These are phyloP conservation scores for Holothuria leucospilota DNA, from an alignment of 53 echinoderm and acorn worm species.

Conservation along the genomic window DNA sequence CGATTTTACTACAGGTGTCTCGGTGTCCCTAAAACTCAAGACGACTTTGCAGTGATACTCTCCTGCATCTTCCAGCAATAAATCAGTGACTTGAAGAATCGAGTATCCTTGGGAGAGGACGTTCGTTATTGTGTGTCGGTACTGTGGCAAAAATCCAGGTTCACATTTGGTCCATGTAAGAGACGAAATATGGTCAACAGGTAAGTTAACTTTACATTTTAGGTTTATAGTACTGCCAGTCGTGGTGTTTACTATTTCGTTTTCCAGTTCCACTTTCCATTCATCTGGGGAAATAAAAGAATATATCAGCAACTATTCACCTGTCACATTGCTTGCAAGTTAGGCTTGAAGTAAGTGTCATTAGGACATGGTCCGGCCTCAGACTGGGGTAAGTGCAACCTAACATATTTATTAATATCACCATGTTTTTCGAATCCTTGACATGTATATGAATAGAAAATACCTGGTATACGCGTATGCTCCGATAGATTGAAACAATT, in stretches of 20 bases:
- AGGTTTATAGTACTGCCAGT: not conserved
- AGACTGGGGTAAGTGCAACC: no score
- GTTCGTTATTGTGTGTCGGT: not conserved
- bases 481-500: no score
- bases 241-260: not conserved
- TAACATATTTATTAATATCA: no score
- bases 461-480: no score
- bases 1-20: no score
- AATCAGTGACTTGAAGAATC: not conserved
- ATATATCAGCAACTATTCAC: no score
- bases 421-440: no score
- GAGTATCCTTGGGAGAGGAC: constrained; percentile 9
- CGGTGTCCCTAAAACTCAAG: not conserved
- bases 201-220: not conserved
- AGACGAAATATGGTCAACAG: not conserved
- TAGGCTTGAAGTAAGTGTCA: no score
- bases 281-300: not conserved
- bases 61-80: not conserved
- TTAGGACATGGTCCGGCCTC: no score
- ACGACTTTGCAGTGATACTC: not conserved
- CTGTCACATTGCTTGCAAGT: no score
- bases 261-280: not conserved
- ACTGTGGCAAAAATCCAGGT: not conserved
- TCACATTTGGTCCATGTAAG: not conserved
- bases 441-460: no score